phyloP scores from a whole-genome alignment of 2,113 vertebrate genomes.

The Melanerpes aurifrons region DNA sequence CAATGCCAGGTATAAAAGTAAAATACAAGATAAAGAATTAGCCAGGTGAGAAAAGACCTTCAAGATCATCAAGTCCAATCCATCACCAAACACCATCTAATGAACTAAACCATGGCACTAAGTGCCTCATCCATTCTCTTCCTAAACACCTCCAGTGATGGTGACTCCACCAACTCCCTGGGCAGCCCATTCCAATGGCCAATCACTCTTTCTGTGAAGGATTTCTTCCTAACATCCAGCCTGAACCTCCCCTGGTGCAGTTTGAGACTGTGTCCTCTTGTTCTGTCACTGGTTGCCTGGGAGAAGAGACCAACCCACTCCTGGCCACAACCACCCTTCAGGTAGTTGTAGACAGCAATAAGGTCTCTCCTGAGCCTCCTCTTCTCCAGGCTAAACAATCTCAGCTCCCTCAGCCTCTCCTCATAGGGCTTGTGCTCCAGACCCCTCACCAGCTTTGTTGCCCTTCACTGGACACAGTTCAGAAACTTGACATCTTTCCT shows the following conservation, averaged over 20 bases:
- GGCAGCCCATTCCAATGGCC: too few species aligned
- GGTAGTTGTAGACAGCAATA: rapidly evolving
- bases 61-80: not conserved
- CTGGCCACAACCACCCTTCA: not conserved
- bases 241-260: not conserved
- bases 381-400: not conserved
- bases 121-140: too few species aligned
- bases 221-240: rapidly evolving
- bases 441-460: rapidly evolving
- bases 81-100: too few species aligned
- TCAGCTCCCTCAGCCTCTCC: rapidly evolving
- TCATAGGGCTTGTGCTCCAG: rapidly evolving
- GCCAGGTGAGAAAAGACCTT: rapidly evolving
- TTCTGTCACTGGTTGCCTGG: rapidly evolving
- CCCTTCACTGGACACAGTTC: rapidly evolving
- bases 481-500: too few species aligned
- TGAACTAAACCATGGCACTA: too few species aligned
- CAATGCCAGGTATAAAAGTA: too few species aligned
- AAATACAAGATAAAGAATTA: too few species aligned
- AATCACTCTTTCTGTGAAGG: not conserved
- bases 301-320: not conserved
- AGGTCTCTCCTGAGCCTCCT: rapidly evolving
- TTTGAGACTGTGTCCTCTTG: not conserved
- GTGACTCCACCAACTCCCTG: too few species aligned
- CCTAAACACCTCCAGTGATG: too few species aligned